Evolutionary conservation across 2,113 vertebrate species (phyloP), one percentile per base, ranked within the genome.

Genomic region (Platanista minor): DNA sequence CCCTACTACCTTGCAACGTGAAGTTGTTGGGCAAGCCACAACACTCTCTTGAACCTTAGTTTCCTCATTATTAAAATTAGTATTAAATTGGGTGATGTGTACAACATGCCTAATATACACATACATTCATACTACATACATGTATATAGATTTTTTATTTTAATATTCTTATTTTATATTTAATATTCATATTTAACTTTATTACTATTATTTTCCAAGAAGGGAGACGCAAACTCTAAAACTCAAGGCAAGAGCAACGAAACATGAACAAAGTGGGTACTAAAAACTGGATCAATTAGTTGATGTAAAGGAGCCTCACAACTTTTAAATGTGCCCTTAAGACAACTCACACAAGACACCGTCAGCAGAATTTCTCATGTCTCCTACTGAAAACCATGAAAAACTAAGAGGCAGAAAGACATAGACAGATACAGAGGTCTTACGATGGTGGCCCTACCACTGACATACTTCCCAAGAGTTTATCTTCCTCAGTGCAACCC

Each of bases 11-110:
- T 71, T 94, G 36, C 61, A 87, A 49, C 18, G 33, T 36, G 66
- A 92, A 95, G 27, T 6, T 81, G 27, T 6, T 81, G 27, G 29
- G 15, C 46, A 94, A 93, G 31, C 81, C 59, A 83, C 33, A 81
- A 82, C 89, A 93, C 52, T 67, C 95, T 49, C 49, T 75, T 66
- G 36, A 86, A 95, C 49, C 46, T 93, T 36, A 64, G 62, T 69
- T 96, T 95, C 78, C 62, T 82, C 82, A 41, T 92, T 72, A 74
- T 46, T 86, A 92, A 96, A 94, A 92, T 71, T 14, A 92, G 72
- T 21, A 81, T 64, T 61, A 71, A 82, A 29, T 15, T 67, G 46
- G 61, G 41, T 61, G 74, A 93, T 54, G 14, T 41, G 31, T 66
- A 92, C n/a, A 85, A 87, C 92, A 89, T 59, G n/a, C 36, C 75